These are phyloP conservation scores for Brachionichthys hirsutus DNA, from an alignment of 2,113 vertebrate species.

Conservation along the genomic window DNA sequence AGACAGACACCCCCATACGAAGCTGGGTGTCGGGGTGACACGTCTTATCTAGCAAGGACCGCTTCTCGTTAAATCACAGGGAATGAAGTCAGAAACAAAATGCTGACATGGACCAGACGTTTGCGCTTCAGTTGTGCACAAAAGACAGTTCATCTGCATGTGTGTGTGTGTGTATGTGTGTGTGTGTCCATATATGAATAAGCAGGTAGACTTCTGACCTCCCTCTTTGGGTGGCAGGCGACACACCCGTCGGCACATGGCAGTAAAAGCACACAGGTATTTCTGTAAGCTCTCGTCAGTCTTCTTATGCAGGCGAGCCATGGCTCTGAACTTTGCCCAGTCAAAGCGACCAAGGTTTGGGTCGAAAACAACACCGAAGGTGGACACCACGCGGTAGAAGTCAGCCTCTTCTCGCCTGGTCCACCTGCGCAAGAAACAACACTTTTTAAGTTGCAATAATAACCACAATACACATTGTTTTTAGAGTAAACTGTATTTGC, in stretches of 20 bases:
- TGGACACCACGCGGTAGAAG: slow-evolving; percentile 97
- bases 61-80: not conserved
- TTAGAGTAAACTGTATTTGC: not conserved
- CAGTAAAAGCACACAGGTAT: slow-evolving; percentile 93
- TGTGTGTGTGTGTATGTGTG: slow-evolving; percentile 4
- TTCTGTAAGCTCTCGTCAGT: slow-evolving; percentile 97
- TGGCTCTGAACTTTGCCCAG: slow-evolving; percentile 98
- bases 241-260: slow-evolving; percentile 96
- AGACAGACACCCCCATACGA: no score
- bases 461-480: no score
- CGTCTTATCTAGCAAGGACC: no score
- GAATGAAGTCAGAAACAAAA: not conserved
- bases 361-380: slow-evolving; percentile 97
- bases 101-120: not conserved
- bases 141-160: not conserved
- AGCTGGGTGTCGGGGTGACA: no score
- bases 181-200: slow-evolving; percentile 10
- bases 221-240: slow-evolving; percentile 93
- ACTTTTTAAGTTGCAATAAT: not conserved
- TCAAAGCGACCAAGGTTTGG: slow-evolving; percentile 90
- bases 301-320: slow-evolving; percentile 97
- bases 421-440: slow-evolving; percentile 79
- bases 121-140: not conserved
- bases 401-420: slow-evolving; percentile 97
- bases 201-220: slow-evolving; percentile 66